These are phyloP conservation scores for Scaptodrosophila latifasciaeformis DNA, from an alignment of 2,888 invertebrate genomes.

Conservation along the genomic window DNA sequence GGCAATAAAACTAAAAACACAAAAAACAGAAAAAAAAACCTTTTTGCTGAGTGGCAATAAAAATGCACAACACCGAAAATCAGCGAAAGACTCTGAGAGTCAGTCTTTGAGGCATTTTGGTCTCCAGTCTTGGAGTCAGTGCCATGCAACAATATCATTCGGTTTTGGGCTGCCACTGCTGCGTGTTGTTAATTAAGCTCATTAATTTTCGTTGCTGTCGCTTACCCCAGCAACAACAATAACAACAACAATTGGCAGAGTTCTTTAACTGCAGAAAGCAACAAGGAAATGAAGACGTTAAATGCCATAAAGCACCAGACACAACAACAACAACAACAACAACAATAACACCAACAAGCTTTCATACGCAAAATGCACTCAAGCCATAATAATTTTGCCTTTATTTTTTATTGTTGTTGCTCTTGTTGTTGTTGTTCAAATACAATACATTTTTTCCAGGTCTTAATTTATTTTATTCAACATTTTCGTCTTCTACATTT, in stretches of 20 bases:
- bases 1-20: conserved; percentile 50
- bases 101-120: not conserved
- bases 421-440: conserved; percentile 14
- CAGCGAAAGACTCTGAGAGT: conserved; percentile 13
- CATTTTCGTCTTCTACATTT: conserved; percentile 1
- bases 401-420: not conserved
- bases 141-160: conserved; percentile 51
- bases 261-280: conserved; percentile 41
- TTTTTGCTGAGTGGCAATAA: conserved; percentile 61
- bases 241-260: conserved; percentile 21
- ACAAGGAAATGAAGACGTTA: conserved; percentile 57
- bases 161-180: conserved; percentile 28
- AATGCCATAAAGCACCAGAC: conserved; percentile 23
- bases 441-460: not conserved
- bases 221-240: conserved; percentile 22
- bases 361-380: conserved; percentile 68
- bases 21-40: conserved; percentile 19
- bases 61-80: conserved; percentile 54
- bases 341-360: conserved; percentile 1
- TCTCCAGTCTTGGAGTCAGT: too few species aligned
- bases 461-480: conserved; percentile 1
- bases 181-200: conserved; percentile 64
- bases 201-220: conserved; percentile 51
- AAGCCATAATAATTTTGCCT: conserved; percentile 27
- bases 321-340: conserved; percentile 8